phyloP scores from a whole-genome alignment of 2,113 vertebrate species.

The Hippoglossus stenolepis region DNA sequence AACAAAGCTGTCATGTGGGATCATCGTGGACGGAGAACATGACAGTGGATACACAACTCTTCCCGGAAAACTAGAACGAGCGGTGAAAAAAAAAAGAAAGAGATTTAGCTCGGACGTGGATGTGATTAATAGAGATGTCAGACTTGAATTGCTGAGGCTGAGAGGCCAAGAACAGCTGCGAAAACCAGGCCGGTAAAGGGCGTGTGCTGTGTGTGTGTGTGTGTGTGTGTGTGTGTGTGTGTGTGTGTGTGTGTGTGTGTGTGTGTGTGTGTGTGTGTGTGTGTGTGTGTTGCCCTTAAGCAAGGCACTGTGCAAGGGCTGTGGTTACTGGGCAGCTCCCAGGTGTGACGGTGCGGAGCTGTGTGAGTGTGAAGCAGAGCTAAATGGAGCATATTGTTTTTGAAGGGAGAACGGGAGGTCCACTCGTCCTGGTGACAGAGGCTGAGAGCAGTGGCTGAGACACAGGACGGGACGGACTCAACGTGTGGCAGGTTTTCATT shows the following conservation, averaged over 20 bases:
- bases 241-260: neutral
- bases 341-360: slow-evolving; percentile 28
- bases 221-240: neutral
- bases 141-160: neutral
- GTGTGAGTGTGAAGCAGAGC: slow-evolving; percentile 35
- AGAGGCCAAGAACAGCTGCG: slow-evolving; percentile 27
- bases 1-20: slow-evolving; percentile 53
- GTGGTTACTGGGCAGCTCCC: slow-evolving; percentile 35
- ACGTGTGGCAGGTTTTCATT: neutral
- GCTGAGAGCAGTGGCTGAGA: too few species aligned
- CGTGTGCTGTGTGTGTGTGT: neutral
- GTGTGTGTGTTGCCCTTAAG: slow-evolving; percentile 35
- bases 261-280: neutral
- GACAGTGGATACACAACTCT: slow-evolving; percentile 28
- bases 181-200: neutral
- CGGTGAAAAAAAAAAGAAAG: neutral
- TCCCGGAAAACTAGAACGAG: slow-evolving; percentile 43
- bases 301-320: slow-evolving; percentile 36
- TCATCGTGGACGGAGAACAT: slow-evolving; percentile 28
- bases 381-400: slow-evolving; percentile 35
- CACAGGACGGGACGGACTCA: too few species aligned
- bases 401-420: slow-evolving; percentile 26
- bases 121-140: slow-evolving; percentile 50
- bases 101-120: slow-evolving; percentile 29
- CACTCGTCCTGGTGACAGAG: slow-evolving; percentile 17